phyloP scores from a whole-genome alignment of 2,113 vertebrate genomes.

The Varanus salvator region DNA sequence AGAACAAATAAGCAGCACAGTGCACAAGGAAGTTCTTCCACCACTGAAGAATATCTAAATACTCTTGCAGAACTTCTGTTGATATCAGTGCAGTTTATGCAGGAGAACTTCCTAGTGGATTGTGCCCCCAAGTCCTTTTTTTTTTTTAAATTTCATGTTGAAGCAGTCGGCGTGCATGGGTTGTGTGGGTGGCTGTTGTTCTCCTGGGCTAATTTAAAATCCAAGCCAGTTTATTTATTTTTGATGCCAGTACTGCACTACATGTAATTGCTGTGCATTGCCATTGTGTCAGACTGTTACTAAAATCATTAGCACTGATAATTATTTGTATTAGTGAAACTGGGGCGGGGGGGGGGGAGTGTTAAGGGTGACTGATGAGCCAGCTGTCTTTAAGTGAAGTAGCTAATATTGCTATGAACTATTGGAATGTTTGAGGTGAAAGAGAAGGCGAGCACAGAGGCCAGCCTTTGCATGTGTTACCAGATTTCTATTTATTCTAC shows the following conservation, averaged over 20 bases:
- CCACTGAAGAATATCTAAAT: background rate
- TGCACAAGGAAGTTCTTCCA: background rate
- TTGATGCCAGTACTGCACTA: slow-evolving; percentile 26
- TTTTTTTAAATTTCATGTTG: slow-evolving; percentile 15
- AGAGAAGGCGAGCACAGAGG: slow-evolving; percentile 45
- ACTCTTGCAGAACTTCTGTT: background rate
- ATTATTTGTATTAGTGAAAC: slow-evolving; percentile 56
- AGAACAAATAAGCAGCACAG: background rate
- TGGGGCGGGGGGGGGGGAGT: slow-evolving; percentile 25
- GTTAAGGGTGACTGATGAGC: slow-evolving; percentile 35
- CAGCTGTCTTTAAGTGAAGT: slow-evolving; percentile 54
- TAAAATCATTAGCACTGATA: slow-evolving; percentile 71
- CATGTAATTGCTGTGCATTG: background rate
- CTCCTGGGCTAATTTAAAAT: background rate
- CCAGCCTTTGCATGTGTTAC: slow-evolving; percentile 69
- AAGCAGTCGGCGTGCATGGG: background rate
- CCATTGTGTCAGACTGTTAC: slow-evolving; percentile 61
- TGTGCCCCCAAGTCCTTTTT: background rate
- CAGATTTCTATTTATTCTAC: slow-evolving; percentile 79
- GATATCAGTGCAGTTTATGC: background rate
- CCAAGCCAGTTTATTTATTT: slow-evolving; percentile 25
- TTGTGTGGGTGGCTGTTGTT: slow-evolving; percentile 1
- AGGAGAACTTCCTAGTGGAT: background rate
- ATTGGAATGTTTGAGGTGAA: slow-evolving; percentile 55
- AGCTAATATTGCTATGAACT: slow-evolving; percentile 48